Percentiles rank a stretch among this genome's conserved stretches.
phyloP scores from a whole-genome alignment of 2,113 vertebrate genomes.

The Chaetorhynchus papuensis region DNA sequence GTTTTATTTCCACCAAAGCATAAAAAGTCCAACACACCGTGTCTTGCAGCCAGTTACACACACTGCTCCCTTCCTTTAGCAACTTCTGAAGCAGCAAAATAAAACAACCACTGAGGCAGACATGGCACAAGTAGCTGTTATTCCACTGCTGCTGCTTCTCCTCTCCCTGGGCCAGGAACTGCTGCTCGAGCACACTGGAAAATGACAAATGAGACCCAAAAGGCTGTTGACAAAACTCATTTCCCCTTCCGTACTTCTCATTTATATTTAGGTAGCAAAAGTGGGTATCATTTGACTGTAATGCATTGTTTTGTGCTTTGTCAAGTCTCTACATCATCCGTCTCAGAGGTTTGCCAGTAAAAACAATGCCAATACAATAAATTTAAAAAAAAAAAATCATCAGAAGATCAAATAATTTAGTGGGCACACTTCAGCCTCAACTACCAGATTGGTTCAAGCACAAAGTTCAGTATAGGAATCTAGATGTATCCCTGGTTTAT shows the following conservation, averaged over 20 bases:
- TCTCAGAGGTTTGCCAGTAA: not conserved
- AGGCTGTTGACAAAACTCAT: not conserved
- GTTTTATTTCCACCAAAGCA: not conserved
- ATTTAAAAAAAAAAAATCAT: not conserved
- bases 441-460: not conserved
- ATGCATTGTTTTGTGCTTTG: not conserved
- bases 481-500: not conserved
- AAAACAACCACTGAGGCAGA: not conserved
- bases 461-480: not conserved
- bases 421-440: not conserved
- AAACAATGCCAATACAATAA: not conserved
- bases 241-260: not conserved
- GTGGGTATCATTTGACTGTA: rapidly evolving
- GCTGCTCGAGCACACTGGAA: not conserved
- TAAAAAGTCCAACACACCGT: rapidly evolving
- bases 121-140: not conserved
- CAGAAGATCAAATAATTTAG: not conserved
- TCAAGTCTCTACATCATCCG: not conserved
- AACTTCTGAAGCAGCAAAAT: not conserved
- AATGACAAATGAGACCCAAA: not conserved
- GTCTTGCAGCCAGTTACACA: not conserved
- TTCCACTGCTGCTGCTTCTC: not conserved
- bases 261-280: not conserved
- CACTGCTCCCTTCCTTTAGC: not conserved
- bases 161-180: not conserved